Percentiles rank a stretch among this genome's conserved stretches.
These are phyloP conservation scores for Myodes glareolus DNA, from an alignment of 2,113 vertebrate species.

Conservation along the genomic window DNA sequence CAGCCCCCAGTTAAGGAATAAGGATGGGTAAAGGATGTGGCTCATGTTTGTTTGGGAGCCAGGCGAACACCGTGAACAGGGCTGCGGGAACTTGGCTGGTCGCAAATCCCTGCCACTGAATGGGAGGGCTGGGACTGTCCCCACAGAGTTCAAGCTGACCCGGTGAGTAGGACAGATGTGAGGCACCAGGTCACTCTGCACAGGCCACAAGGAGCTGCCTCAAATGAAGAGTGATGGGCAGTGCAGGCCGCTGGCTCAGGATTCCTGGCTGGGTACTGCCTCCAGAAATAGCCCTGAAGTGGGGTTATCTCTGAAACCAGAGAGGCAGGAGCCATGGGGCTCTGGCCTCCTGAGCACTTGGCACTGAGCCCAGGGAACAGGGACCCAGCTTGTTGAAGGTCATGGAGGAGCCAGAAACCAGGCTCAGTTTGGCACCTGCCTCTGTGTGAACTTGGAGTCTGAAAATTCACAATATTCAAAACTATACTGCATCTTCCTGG, in stretches of 20 bases:
- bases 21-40: background rate
- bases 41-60: background rate
- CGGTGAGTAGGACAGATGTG: background rate
- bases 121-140: background rate
- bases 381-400: background rate
- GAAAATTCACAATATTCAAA: background rate
- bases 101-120: rapidly evolving
- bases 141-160: background rate
- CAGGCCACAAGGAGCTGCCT: background rate
- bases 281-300: background rate
- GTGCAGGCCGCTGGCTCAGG: background rate
- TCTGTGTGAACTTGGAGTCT: background rate
- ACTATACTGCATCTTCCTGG: background rate
- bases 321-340: background rate
- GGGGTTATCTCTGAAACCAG: background rate
- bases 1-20: background rate
- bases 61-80: background rate
- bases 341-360: background rate
- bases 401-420: background rate
- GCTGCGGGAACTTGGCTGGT: background rate
- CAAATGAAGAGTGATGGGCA: rapidly evolving
- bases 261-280: background rate
- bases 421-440: rapidly evolving
- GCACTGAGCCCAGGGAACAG: background rate
- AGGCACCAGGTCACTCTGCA: background rate